These are phyloP conservation scores for Philaenus spumarius DNA, from an alignment of 1,140 invertebrate species.

Conservation along the genomic window DNA sequence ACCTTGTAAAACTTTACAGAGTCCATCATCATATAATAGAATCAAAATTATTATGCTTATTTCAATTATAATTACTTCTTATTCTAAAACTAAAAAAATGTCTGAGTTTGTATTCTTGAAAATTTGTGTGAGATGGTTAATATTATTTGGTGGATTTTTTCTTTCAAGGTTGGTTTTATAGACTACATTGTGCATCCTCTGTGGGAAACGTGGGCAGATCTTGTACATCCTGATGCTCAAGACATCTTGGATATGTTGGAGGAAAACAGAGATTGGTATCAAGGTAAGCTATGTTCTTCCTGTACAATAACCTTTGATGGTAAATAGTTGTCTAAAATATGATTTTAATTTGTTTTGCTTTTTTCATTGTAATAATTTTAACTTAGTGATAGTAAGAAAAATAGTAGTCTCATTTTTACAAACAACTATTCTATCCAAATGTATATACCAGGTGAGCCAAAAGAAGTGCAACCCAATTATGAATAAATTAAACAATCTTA, in stretches of 20 bases:
- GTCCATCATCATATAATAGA: too few relatives aligned
- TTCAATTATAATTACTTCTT: too few relatives aligned
- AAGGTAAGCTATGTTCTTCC: conserved; percentile 46
- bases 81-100: too few relatives aligned
- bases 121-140: too few relatives aligned
- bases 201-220: conserved; percentile 99
- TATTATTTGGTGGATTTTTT: too few relatives aligned
- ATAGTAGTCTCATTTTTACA: background rate
- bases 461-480: too few relatives aligned
- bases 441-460: too few relatives aligned
- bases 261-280: conserved; percentile 97
- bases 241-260: conserved; percentile 96
- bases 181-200: conserved; percentile 99
- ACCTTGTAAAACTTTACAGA: too few relatives aligned
- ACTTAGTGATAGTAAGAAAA: background rate
- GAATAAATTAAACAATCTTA: too few relatives aligned
- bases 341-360: background rate
- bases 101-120: too few relatives aligned
- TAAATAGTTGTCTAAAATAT: background rate
- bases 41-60: too few relatives aligned
- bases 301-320: background rate
- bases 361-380: background rate
- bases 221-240: conserved; percentile 97
- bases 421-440: background rate
- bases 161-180: conserved; percentile 88